These are phyloP conservation scores for Haemorhous mexicanus DNA, from an alignment of 2,113 vertebrate genomes.

Conservation along the genomic window DNA sequence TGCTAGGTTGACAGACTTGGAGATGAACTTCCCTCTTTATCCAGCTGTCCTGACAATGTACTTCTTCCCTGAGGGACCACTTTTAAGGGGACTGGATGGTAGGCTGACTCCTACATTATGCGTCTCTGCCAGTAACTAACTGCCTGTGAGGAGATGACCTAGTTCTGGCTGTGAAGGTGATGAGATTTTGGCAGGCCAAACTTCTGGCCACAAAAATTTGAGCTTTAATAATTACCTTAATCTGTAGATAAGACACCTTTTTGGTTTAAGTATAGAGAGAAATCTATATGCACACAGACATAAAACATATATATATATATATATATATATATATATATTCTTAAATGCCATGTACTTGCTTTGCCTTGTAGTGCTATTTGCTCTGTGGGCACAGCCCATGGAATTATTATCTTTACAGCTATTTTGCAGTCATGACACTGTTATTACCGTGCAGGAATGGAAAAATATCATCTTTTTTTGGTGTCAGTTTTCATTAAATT, in stretches of 20 bases:
- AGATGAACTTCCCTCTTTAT: slow-evolving; percentile 42
- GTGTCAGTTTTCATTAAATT: slow-evolving; percentile 44
- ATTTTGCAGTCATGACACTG: slow-evolving; percentile 22
- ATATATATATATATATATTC: neutral
- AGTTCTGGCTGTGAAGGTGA: slow-evolving; percentile 34
- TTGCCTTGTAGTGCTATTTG: neutral
- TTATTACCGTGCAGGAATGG: neutral
- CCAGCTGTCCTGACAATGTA: slow-evolving; percentile 27
- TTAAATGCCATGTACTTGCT: slow-evolving; percentile 9
- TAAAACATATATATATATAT: neutral
- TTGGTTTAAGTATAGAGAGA: neutral
- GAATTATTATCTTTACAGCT: slow-evolving; percentile 33
- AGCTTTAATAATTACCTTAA: neutral
- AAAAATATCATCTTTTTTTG: slow-evolving; percentile 32
- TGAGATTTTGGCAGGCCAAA: neutral
- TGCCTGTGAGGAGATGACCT: slow-evolving; percentile 39
- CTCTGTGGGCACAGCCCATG: slow-evolving; percentile 32
- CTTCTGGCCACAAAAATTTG: neutral
- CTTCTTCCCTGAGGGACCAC: slow-evolving; percentile 24
- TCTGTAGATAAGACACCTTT: neutral
- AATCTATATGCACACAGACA: neutral
- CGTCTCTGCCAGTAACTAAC: slow-evolving; percentile 10
- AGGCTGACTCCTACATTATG: slow-evolving; percentile 38
- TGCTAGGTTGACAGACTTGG: slow-evolving; percentile 6
- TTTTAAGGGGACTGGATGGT: slow-evolving; percentile 39